These are phyloP conservation scores for Lasiommata megera DNA, from an alignment of 2,888 invertebrate species.

Conservation along the genomic window DNA sequence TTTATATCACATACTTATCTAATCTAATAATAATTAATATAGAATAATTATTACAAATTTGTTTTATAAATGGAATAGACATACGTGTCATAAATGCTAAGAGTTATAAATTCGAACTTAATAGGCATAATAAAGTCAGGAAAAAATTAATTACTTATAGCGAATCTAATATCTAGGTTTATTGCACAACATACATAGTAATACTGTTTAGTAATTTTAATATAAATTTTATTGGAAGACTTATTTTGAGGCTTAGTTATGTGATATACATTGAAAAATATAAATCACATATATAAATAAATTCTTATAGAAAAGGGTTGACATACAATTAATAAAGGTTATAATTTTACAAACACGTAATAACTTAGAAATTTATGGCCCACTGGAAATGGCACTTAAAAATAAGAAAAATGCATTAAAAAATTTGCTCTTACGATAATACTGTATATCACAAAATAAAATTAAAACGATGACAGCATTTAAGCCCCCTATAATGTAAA, in stretches of 20 bases:
- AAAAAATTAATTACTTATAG: no score
- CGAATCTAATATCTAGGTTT: background rate
- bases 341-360: background rate
- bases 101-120: slow-evolving; percentile 5
- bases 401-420: slow-evolving; percentile 14
- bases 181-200: background rate
- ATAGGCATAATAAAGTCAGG: background rate
- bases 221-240: background rate
- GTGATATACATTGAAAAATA: background rate
- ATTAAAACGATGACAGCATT: no score
- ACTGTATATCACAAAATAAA: slow-evolving; percentile 20
- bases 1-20: slow-evolving; percentile 8
- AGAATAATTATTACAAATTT: slow-evolving; percentile 14
- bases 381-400: slow-evolving; percentile 10
- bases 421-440: slow-evolving; percentile 25
- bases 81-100: background rate
- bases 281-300: background rate
- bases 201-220: background rate
- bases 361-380: slow-evolving; percentile 6
- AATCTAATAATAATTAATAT: background rate
- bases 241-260: background rate
- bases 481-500: background rate
- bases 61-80: background rate
- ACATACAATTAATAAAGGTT: background rate
- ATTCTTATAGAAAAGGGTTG: background rate